Evolutionary conservation across 2,113 vertebrate species (phyloP), one percentile per base, ranked within the genome.

Genomic region (Cariama cristata): DNA sequence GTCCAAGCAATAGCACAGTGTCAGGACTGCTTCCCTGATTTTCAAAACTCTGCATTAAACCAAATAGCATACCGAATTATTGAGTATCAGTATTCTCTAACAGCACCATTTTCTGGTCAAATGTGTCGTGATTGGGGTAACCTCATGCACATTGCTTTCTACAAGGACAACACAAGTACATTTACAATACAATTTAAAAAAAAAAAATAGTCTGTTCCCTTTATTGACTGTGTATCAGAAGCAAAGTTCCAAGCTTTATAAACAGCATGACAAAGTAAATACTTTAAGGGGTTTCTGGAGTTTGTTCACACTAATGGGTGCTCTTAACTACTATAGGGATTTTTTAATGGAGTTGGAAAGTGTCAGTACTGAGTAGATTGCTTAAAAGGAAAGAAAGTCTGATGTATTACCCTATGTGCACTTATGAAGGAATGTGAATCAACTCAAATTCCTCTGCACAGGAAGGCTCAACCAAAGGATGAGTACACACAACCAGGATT

Each of bases 341-440:
- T 62, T 73, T 59, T 87, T 58, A 50, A 77, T 26, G 62, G 66
- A 83, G n/a, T 20, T 79, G 50, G 73, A 40, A 95, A 76, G 32
- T 21, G 27, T 80, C 77, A 89, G 53, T 87, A 38, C 35, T 30
- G 53, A 82, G 33, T 53, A 73, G 14, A 53, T 20, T 58, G n/a
- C 45, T 89, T 55, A 76, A 63, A 91, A 69, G 67, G 52, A 69
- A 84, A 72, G 72, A 55, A 90, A 83, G 32, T 32, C 53, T 83
- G 50, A 79, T 68, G 23, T 33, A 56, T 18, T 60, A 56, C 47
- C 28, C 35, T 58, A 27, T 3, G 0, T 50, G 32, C 62, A 47
- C 83, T 90, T 86, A 58, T 86, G 76, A 81, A 90, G 83, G 88
- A 90, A 92, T 55, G 75, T 20, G 52, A 88, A 88, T 49, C 82